A percentile compares a stretch with the other conserved stretches of the same genome.
Conservation (phyloP, 2,888 invertebrate genomes). For the Pseudococcus longispinus region DNA sequence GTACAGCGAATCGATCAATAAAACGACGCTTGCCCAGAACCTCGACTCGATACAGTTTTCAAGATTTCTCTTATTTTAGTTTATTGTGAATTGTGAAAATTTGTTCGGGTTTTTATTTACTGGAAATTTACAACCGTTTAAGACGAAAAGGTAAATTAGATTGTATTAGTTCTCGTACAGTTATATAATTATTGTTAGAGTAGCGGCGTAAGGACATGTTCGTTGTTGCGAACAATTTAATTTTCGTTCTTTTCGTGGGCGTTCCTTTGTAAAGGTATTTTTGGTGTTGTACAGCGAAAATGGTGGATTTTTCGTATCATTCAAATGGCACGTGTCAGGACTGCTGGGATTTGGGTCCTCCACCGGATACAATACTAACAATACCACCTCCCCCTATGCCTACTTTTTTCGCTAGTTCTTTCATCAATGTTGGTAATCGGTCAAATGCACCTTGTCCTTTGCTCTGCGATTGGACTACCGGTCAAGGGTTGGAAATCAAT, state of each 20-base stretch:
- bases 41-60: neutral
- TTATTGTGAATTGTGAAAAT: neutral
- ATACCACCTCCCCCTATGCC: conserved; percentile 88
- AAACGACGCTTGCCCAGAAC: conserved; percentile 33
- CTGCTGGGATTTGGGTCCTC: conserved; percentile 71
- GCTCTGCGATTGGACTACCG: conserved; percentile 63
- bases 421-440: conserved; percentile 63
- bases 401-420: conserved; percentile 70
- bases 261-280: neutral
- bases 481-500: conserved; percentile 76
- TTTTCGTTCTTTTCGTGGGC: neutral
- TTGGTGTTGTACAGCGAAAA: neutral
- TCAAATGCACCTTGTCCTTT: conserved; percentile 60
- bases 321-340: conserved; percentile 63
- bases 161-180: neutral
- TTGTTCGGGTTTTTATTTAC: neutral
- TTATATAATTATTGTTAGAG: neutral
- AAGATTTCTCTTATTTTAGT: neutral
- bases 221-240: neutral
- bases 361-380: conserved; percentile 81
- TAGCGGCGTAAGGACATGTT: neutral
- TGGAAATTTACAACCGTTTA: neutral
- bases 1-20: conserved; percentile 18
- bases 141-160: conserved; percentile 8
- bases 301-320: conserved; percentile 60